These are phyloP conservation scores for Chionis minor DNA, from an alignment of 2,113 vertebrate species.

Conservation along the genomic window DNA sequence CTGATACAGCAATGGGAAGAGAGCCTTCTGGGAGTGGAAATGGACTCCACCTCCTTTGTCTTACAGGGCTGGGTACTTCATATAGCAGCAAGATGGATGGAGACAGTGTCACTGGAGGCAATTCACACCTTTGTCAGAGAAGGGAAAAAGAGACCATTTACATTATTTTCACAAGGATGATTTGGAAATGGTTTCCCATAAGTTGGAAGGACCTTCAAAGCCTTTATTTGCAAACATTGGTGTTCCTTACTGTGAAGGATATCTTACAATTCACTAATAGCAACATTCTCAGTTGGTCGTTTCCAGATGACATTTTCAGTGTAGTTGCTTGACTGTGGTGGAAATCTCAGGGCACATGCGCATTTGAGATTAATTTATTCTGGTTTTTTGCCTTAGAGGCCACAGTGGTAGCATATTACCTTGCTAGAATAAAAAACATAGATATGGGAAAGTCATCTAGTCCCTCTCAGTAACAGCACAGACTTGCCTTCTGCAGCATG, in stretches of 20 bases:
- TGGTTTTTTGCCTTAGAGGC: background rate
- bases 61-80: background rate
- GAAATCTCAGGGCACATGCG: conserved; percentile 1
- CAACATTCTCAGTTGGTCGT: background rate
- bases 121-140: background rate
- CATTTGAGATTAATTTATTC: conserved; percentile 18
- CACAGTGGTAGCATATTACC: conserved; percentile 8
- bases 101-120: background rate
- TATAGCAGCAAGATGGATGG: background rate
- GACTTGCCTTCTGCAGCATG: conserved; percentile 1
- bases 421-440: background rate
- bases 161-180: background rate
- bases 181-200: background rate
- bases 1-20: background rate
- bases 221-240: background rate
- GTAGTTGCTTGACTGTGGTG: background rate
- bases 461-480: background rate
- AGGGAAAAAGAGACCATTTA: background rate
- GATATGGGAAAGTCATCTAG: conserved; percentile 63
- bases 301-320: background rate
- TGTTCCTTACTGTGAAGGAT: background rate
- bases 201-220: background rate
- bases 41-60: conserved; percentile 1
- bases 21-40: background rate
- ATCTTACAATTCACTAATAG: background rate